Base-by-base conservation (phyloP, 2,888 invertebrate genomes). In the Tineola bisselliella region DNA sequence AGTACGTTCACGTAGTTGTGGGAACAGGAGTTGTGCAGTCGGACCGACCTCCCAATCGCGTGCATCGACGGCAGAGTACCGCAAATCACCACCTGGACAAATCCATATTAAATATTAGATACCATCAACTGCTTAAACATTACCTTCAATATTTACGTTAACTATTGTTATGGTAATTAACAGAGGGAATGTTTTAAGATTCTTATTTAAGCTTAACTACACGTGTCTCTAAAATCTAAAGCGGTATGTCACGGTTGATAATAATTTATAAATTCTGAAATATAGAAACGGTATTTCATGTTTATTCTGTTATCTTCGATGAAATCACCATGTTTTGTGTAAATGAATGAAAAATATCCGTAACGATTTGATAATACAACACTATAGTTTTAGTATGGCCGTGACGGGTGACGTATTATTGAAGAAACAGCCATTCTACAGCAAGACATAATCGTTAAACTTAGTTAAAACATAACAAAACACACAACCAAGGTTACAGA, bases 41-140 rank as follows among this genome's bases (percentile, higher is more conserved):
- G 90, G 79, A 91, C 90, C 81, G 90, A 90, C 83, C 90, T 90
- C 81, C 90, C 89, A 79, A 90, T 91, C 83, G 90, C 90, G 81
- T 90, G 89, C 90, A 89, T 90, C 81, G 90, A 89, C 83, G 91
- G 90, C 88, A 90, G 90, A 88, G 90, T 91, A 87, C 90, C 91
- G 90, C 91, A 90, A 88, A 90, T 90, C 89, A 91, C 90, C 90
- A 91, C 90, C 91, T 91, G 79, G 31, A 54, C 19, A 54, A 54
- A 54, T 54, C 25, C 18, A 19, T 52, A 52, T 15, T 43, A n/a
- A 43, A 17, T 48, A 10, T 15, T 15, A 13, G 2, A 48, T 48
- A 17, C n/a, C 17, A 10, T 48, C 48, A 48, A 15, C 48, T 48
- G 48, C 48, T 48, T 48, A 48, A 48, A 48, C 48, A 48, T 13